A percentile compares a stretch with the other conserved stretches of the same genome.
Conservation (phyloP, 2,888 invertebrate genomes). For the Matsumyia berberina region DNA sequence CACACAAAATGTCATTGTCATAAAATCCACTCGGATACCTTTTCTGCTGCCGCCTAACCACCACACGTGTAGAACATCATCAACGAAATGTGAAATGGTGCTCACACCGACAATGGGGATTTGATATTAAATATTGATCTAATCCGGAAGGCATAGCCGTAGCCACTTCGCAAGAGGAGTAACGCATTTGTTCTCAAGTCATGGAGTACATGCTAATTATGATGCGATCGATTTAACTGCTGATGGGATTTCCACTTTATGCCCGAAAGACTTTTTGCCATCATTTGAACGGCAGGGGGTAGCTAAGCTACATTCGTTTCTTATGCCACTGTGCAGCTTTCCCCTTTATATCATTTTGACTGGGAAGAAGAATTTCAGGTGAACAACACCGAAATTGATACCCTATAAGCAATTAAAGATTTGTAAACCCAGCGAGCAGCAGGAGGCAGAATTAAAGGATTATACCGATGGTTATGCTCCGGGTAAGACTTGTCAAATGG, state of each 20-base stretch:
- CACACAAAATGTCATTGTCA: conserved; percentile 60
- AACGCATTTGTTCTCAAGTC: conserved; percentile 40
- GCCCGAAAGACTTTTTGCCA: conserved; percentile 53
- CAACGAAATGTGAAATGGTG: conserved; percentile 65
- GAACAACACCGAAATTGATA: conserved; percentile 48
- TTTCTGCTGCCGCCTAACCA: conserved; percentile 49
- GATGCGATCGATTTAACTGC: conserved; percentile 72
- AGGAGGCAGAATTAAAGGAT: conserved; percentile 56
- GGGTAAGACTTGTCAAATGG: conserved; percentile 61
- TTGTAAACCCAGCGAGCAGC: conserved; percentile 31
- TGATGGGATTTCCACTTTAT: conserved; percentile 71
- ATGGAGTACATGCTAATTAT: conserved; percentile 68
- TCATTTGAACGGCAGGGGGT: conserved; percentile 8
- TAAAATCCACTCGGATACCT: conserved; percentile 69
- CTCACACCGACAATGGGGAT: conserved; percentile 58
- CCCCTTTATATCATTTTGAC: conserved; percentile 36
- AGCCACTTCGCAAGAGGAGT: conserved; percentile 13
- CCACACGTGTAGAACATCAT: conserved; percentile 57
- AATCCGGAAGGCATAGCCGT: conserved; percentile 59
- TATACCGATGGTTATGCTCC: conserved; percentile 60
- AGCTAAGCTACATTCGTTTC: conserved; percentile 8
- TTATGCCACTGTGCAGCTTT: conserved; percentile 27
- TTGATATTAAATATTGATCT: conserved; percentile 73
- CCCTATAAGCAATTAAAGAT: conserved; percentile 64
- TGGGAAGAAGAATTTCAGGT: conserved; percentile 51